Conservation (phyloP, 1,140 invertebrate genomes). For the Drosophila mojavensis region DNA sequence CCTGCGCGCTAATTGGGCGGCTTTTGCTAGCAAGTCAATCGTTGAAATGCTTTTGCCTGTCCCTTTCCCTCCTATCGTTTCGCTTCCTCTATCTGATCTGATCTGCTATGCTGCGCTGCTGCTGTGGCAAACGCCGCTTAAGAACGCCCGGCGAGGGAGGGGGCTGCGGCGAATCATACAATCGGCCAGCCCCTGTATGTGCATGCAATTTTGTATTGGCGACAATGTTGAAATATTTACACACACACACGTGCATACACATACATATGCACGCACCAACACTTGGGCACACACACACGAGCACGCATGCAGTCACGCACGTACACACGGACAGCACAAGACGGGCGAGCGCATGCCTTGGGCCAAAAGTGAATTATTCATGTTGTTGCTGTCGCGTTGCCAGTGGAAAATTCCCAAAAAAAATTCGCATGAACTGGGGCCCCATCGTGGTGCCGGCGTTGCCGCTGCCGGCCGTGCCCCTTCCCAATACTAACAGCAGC, state of each 20-base stretch:
- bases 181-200: conserved; percentile 45
- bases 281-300: too few relatives aligned
- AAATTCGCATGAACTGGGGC: conserved; percentile 77
- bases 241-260: conserved; percentile 14
- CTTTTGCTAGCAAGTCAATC: conserved; percentile 38
- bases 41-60: conserved; percentile 8
- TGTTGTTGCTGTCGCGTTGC: conserved; percentile 67
- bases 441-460: conserved; percentile 54
- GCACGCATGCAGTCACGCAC: not conserved
- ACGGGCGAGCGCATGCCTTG: conserved; percentile 51
- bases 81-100: conserved; percentile 9
- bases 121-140: conserved; percentile 58
- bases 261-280: conserved; percentile 11
- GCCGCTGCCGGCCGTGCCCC: conserved; percentile 15
- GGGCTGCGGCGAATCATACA: not conserved
- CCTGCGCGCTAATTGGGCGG: conserved; percentile 67
- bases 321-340: not conserved
- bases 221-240: conserved; percentile 69
- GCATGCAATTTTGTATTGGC: conserved; percentile 76
- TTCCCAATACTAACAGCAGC: not conserved
- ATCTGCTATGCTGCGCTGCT: conserved; percentile 1
- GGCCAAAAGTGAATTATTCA: conserved; percentile 82
- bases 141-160: conserved; percentile 11
- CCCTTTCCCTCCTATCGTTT: not conserved
- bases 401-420: conserved; percentile 82